Evolutionary conservation across 1,140 invertebrate genomes (phyloP).

Genomic region (Homalodisca vitripennis): DNA sequence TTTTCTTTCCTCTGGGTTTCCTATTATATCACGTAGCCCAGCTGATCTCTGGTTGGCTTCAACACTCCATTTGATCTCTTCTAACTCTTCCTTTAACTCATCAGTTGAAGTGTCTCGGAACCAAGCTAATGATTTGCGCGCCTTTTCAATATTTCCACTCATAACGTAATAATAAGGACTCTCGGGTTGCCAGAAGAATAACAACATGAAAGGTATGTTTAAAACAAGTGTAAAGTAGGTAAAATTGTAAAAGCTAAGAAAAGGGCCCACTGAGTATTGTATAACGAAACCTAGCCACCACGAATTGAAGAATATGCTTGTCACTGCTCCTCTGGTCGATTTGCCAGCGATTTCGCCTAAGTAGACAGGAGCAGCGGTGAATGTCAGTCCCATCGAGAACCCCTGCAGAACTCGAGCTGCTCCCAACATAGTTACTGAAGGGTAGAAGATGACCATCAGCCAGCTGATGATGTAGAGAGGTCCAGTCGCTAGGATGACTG

Average conservation of each 20-base stretch:
- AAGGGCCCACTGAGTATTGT: constrained; percentile 74
- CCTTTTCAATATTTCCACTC: constrained; percentile 53
- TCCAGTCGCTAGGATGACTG: constrained; percentile 67
- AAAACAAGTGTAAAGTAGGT: constrained; percentile 61
- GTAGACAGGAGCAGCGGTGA: constrained; percentile 55
- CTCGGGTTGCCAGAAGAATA: constrained; percentile 77
- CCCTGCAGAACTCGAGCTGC: constrained; percentile 50
- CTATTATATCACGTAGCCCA: constrained; percentile 48
- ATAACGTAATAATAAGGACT: constrained; percentile 70
- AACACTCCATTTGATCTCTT: constrained; percentile 33
- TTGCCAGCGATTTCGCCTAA: constrained; percentile 65
- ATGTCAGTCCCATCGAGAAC: constrained; percentile 59
- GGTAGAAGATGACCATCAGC: constrained; percentile 53
- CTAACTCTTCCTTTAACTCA: constrained; percentile 48
- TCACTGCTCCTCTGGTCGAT: constrained; percentile 59
- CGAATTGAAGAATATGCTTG: constrained; percentile 65
- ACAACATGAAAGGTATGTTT: constrained; percentile 60
- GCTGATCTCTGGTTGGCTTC: constrained; percentile 37
- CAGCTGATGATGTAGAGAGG: constrained; percentile 48
- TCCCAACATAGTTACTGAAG: constrained; percentile 18
- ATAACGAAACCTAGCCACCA: constrained; percentile 73
- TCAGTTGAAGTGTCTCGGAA: constrained; percentile 48
- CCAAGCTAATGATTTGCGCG: constrained; percentile 51
- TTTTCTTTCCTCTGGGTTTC: constrained; percentile 57
- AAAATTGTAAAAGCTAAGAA: constrained; percentile 62